A percentile compares a stretch with the other conserved stretches of the same genome.
phyloP scores from a whole-genome alignment of 2,113 vertebrate species.

The Anoplopoma fimbria region DNA sequence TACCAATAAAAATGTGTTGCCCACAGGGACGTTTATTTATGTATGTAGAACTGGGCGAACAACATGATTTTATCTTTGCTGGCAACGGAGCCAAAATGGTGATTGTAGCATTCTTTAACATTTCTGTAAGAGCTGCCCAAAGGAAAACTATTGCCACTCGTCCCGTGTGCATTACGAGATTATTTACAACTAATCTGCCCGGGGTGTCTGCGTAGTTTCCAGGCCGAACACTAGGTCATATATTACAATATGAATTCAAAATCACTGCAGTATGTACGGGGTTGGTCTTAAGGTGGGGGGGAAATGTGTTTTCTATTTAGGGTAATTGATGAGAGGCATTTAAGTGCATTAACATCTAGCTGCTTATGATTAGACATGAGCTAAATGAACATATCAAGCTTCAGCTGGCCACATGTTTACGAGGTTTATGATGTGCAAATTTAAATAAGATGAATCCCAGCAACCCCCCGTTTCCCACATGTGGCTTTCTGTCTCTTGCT shows the following conservation, averaged over 20 bases:
- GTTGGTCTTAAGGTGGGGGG: slow-evolving; percentile 13
- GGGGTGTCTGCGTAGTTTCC: slow-evolving; percentile 56
- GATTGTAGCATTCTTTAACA: slow-evolving; percentile 55
- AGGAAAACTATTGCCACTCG: slow-evolving; percentile 45
- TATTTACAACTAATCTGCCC: slow-evolving; percentile 63
- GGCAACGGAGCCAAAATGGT: slow-evolving; percentile 39
- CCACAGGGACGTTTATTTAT: slow-evolving; percentile 51
- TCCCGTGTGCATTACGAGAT: slow-evolving; percentile 42
- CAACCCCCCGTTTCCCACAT: slow-evolving; percentile 21
- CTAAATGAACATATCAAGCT: slow-evolving; percentile 53
- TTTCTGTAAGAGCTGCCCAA: slow-evolving; percentile 50
- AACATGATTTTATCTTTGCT: slow-evolving; percentile 56
- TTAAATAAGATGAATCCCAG: slow-evolving; percentile 44
- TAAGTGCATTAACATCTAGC: slow-evolving; percentile 35
- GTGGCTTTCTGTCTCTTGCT: slow-evolving; percentile 39
- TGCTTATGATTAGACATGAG: slow-evolving; percentile 43
- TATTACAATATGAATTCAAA: slow-evolving; percentile 63
- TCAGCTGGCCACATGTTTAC: slow-evolving; percentile 39
- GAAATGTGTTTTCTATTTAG: slow-evolving; percentile 63
- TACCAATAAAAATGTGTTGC: slow-evolving; percentile 71
- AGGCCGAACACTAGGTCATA: slow-evolving; percentile 40
- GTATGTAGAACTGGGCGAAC: slow-evolving; percentile 40
- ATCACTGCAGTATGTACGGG: slow-evolving; percentile 42
- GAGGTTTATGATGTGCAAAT: slow-evolving; percentile 51
- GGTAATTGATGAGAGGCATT: slow-evolving; percentile 51